Percentiles rank a stretch among this genome's conserved stretches.
Evolutionary conservation across 2,797 vertebrate genomes (phyloP).

Genomic region (Numenius phaeopus): DNA sequence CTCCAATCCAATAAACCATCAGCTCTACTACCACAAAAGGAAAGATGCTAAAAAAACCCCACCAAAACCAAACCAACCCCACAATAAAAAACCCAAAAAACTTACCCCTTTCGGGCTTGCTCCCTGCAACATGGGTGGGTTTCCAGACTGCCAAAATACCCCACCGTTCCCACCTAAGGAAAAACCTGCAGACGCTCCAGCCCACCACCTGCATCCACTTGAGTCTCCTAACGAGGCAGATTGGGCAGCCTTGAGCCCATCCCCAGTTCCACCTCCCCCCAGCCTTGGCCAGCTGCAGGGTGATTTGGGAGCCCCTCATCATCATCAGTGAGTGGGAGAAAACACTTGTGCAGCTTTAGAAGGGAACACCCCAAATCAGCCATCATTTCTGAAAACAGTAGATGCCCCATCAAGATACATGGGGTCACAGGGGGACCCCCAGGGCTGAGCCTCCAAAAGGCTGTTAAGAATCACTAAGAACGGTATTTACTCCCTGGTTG

Average conservation of each 20-base stretch:
- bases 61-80: not conserved
- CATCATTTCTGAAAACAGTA: not conserved
- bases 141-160: not conserved
- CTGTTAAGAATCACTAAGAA: not conserved
- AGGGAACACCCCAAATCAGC: not conserved
- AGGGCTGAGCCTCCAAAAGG: not conserved
- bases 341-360: not conserved
- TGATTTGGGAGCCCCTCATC: not conserved
- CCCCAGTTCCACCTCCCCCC: not conserved
- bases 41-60: accelerated
- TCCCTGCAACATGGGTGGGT: accelerated
- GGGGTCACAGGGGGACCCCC: accelerated
- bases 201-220: not conserved
- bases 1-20: not conserved
- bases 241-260: not conserved
- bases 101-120: accelerated
- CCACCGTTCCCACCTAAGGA: accelerated
- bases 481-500: not conserved
- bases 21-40: not conserved
- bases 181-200: accelerated
- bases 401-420: not conserved
- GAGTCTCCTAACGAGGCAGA: not conserved
- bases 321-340: not conserved
- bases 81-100: not conserved
- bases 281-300: not conserved